Percentiles rank a stretch among this genome's conserved stretches.
These are phyloP conservation scores for Thalassoma bifasciatum DNA, from an alignment of 2,113 vertebrate species.

Conservation along the genomic window DNA sequence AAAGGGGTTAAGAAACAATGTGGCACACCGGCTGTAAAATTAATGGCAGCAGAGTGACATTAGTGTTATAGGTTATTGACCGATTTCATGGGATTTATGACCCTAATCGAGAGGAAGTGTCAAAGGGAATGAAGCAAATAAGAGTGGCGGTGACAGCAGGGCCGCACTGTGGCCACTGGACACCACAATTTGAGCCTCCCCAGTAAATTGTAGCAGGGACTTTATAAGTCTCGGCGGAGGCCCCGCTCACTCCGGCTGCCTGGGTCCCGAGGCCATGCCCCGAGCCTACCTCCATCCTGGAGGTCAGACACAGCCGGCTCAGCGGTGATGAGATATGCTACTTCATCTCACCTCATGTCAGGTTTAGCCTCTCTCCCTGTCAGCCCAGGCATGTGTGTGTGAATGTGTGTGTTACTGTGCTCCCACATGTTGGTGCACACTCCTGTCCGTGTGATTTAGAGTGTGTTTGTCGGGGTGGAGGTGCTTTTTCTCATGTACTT, in stretches of 20 bases:
- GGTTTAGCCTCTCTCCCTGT: constrained; percentile 33
- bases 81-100: constrained; percentile 80
- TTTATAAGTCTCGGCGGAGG: constrained; percentile 70
- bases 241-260: constrained; percentile 36
- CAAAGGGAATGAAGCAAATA: constrained; percentile 73
- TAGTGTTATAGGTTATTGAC: constrained; percentile 85
- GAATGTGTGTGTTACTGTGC: constrained; percentile 1
- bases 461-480: constrained; percentile 40
- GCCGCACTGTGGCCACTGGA: constrained; percentile 48
- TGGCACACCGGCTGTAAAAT: constrained; percentile 74
- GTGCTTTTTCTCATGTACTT: constrained; percentile 55
- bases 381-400: constrained; percentile 13
- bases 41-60: constrained; percentile 78
- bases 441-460: constrained; percentile 40
- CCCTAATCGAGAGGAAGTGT: constrained; percentile 78
- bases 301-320: constrained; percentile 61
- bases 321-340: constrained; percentile 66
- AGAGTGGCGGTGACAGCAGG: constrained; percentile 67
- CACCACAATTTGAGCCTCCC: constrained; percentile 57
- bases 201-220: constrained; percentile 69
- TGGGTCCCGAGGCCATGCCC: constrained; percentile 64
- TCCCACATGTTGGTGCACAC: neutral
- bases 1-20: constrained; percentile 71
- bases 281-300: constrained; percentile 61
- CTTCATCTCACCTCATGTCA: constrained; percentile 71